These are phyloP conservation scores for Geococcyx californianus DNA, from an alignment of 2,113 vertebrate genomes.

Conservation along the genomic window DNA sequence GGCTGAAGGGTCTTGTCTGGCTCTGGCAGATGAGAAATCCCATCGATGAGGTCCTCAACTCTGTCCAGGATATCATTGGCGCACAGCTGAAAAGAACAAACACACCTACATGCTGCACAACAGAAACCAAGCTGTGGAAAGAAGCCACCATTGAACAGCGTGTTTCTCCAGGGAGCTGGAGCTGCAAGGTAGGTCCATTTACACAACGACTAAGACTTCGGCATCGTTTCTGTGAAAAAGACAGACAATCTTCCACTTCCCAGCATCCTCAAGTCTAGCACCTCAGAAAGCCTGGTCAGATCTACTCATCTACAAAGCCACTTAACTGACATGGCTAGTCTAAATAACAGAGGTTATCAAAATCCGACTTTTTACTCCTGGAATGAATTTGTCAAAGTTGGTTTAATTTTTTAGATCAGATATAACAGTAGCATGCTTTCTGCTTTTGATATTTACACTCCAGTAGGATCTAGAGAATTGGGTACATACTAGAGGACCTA, in stretches of 20 bases:
- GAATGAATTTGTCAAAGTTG: background rate
- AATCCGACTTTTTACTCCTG: background rate
- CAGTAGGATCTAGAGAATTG: background rate
- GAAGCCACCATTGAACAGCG: background rate
- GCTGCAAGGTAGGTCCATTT: background rate
- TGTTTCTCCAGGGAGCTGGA: background rate
- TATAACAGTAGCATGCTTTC: background rate
- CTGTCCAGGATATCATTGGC: constrained; percentile 86
- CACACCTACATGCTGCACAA: background rate
- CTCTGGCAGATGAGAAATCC: constrained; percentile 86
- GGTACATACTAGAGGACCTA: background rate
- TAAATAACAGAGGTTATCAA: background rate
- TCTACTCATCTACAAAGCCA: background rate
- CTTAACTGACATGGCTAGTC: background rate
- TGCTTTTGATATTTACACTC: background rate
- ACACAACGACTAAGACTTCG: background rate
- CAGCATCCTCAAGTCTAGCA: background rate
- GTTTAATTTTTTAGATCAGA: background rate
- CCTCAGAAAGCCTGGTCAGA: background rate
- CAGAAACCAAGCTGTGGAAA: background rate
- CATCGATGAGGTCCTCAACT: constrained; percentile 90
- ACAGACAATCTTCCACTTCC: background rate
- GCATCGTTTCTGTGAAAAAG: background rate
- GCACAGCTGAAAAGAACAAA: constrained; percentile 83
- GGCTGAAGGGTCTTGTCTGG: constrained; percentile 84